These are phyloP conservation scores for Ophonus ardosiacus DNA, from an alignment of 2,888 invertebrate species.

Conservation along the genomic window DNA sequence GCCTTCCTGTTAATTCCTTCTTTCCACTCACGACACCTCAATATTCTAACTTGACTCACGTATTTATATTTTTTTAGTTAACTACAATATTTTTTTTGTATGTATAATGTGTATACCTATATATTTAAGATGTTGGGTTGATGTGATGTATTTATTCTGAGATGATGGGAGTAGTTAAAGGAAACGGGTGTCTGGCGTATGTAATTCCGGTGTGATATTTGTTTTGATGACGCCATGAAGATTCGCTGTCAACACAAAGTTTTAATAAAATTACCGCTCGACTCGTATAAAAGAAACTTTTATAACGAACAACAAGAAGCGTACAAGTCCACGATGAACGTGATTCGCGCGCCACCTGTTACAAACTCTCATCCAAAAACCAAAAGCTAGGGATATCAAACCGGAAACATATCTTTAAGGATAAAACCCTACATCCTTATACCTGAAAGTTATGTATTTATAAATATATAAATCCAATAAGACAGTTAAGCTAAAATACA, in stretches of 20 bases:
- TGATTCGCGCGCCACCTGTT: conserved; percentile 43
- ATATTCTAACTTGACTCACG: too few species aligned
- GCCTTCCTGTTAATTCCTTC: too few species aligned
- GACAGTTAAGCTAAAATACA: too few species aligned
- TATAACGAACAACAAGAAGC: conserved; percentile 44
- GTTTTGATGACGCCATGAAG: conserved; percentile 12
- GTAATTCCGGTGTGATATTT: background rate
- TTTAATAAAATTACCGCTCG: conserved; percentile 42
- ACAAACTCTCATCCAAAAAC: conserved; percentile 22
- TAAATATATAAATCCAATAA: too few species aligned
- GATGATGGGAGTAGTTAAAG: background rate
- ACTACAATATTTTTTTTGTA: too few species aligned
- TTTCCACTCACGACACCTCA: too few species aligned
- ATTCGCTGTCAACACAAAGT: conserved; percentile 45
- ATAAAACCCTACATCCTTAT: too few species aligned
- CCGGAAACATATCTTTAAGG: too few species aligned
- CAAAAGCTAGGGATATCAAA: background rate
- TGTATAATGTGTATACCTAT: too few species aligned
- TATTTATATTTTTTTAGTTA: too few species aligned
- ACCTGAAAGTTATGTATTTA: too few species aligned
- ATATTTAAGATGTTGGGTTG: background rate
- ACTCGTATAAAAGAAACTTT: conserved; percentile 50
- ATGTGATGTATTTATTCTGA: background rate
- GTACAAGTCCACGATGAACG: conserved; percentile 13
- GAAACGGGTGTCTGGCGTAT: background rate